phyloP scores from a whole-genome alignment of 2,113 vertebrate species.

The Gopherus evgoodei region DNA sequence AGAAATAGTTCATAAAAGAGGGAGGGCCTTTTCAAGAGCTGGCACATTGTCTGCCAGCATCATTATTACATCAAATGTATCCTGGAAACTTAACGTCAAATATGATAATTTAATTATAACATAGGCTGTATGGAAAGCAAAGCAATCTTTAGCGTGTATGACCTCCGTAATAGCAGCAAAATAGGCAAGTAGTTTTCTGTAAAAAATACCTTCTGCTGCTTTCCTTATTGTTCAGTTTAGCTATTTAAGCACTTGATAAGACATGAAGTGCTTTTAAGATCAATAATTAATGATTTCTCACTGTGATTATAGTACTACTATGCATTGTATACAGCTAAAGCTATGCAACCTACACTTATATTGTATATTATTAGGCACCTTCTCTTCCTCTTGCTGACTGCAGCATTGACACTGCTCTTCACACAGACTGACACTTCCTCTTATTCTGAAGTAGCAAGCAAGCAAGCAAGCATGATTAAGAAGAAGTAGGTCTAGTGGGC shows the following conservation, averaged over 20 bases:
- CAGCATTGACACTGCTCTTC: neutral
- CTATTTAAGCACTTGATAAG: neutral
- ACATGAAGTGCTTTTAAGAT: neutral
- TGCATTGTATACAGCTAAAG: neutral
- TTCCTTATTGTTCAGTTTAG: neutral
- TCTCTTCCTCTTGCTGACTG: neutral
- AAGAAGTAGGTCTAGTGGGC: neutral
- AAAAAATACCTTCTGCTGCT: neutral
- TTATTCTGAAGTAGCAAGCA: neutral
- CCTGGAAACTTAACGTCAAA: too few relatives aligned
- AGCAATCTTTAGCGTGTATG: too few relatives aligned
- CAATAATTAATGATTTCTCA: neutral
- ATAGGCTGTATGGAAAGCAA: too few relatives aligned
- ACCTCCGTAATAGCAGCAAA: neutral
- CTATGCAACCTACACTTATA: neutral
- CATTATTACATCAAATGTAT: too few relatives aligned
- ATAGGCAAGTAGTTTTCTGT: neutral
- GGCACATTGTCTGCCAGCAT: too few relatives aligned
- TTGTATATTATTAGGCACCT: neutral
- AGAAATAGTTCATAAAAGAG: neutral
- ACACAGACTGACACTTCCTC: rapidly evolving
- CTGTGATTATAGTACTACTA: neutral
- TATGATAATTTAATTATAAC: too few relatives aligned
- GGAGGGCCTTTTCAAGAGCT: too few relatives aligned
- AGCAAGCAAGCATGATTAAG: neutral